Percentiles rank a stretch among this genome's conserved stretches.
These are phyloP conservation scores for Caloenas nicobarica DNA, from an alignment of 2,113 vertebrate genomes.

Conservation along the genomic window DNA sequence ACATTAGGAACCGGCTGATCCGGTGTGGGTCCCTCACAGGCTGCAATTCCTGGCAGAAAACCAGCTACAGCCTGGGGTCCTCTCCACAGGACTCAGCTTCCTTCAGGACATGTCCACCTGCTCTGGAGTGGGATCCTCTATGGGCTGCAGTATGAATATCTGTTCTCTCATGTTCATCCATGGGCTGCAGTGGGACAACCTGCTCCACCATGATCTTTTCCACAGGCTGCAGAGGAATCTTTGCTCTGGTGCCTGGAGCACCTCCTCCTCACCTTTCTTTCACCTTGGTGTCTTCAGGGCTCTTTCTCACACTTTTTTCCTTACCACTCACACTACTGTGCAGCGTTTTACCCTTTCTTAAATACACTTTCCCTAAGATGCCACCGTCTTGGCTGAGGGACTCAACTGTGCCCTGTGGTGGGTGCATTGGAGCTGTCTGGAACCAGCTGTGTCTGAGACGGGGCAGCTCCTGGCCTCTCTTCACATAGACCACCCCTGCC, in stretches of 20 bases:
- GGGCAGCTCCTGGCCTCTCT: too few species aligned
- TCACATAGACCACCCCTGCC: background rate
- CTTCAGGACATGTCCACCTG: too few species aligned
- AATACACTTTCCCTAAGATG: too few species aligned
- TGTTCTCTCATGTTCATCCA: background rate
- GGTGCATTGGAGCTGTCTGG: too few species aligned
- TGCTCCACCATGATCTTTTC: too few species aligned
- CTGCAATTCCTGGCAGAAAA: background rate
- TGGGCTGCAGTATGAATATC: background rate
- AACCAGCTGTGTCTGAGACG: too few species aligned
- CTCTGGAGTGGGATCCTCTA: accelerated
- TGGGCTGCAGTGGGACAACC: too few species aligned
- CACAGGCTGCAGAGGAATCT: background rate
- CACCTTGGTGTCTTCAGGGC: background rate
- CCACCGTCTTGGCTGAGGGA: too few species aligned
- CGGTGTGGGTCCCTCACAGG: accelerated
- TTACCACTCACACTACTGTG: background rate
- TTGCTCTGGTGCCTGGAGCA: background rate
- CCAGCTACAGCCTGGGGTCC: background rate
- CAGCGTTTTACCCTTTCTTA: too few species aligned
- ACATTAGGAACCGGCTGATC: background rate
- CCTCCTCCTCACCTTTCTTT: background rate
- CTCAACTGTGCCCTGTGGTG: too few species aligned
- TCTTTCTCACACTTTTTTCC: background rate
- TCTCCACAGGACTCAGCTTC: background rate